A percentile compares a stretch with the other conserved stretches of the same genome.
phyloP scores from a whole-genome alignment of 2,113 vertebrate genomes.

The Dicerorhinus sumatrensis region DNA sequence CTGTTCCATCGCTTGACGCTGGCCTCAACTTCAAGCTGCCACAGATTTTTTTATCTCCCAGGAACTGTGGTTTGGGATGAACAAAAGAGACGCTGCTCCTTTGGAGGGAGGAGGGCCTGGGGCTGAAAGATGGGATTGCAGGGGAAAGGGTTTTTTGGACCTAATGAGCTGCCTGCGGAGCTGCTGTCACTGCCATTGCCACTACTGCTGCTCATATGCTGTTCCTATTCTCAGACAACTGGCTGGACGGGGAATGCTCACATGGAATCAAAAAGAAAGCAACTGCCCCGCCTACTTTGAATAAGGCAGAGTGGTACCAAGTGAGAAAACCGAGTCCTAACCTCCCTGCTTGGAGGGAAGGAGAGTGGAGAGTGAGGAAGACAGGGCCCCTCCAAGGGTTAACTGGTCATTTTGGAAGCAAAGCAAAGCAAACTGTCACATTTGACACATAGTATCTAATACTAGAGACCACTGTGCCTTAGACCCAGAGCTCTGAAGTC shows the following conservation, averaged over 20 bases:
- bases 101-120: background rate
- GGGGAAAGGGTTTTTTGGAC: background rate
- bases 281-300: background rate
- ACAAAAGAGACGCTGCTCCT: conserved; percentile 79
- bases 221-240: background rate
- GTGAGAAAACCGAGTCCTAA: background rate
- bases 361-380: background rate
- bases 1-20: conserved; percentile 83
- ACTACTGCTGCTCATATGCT: background rate
- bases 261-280: background rate
- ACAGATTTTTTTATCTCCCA: conserved; percentile 82
- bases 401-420: background rate
- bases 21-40: conserved; percentile 77
- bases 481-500: background rate
- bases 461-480: background rate
- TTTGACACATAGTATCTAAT: background rate
- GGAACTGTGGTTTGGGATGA: conserved; percentile 72
- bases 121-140: background rate
- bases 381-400: background rate
- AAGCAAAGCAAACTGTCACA: background rate
- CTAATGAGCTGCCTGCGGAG: background rate
- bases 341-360: background rate
- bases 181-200: background rate
- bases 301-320: background rate
- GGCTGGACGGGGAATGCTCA: background rate